Conservation (phyloP, 2,797 vertebrate genomes). For the Cirrhinus mrigala region DNA sequence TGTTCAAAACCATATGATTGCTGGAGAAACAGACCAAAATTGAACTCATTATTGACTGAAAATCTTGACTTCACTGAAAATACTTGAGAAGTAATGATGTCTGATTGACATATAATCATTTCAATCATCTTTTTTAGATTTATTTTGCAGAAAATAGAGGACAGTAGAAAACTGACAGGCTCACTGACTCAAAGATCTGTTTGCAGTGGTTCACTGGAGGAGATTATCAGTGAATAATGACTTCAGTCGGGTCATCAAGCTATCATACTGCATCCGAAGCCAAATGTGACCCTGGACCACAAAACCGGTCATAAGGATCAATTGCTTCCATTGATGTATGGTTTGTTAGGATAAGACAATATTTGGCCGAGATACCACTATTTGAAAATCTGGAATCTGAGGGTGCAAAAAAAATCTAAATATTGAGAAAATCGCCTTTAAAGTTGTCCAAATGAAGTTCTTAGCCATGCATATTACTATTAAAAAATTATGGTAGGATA, state of each 20-base stretch:
- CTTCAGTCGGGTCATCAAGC: background rate
- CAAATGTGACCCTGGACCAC: too few relatives aligned
- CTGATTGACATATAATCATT: background rate
- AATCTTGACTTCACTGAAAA: background rate
- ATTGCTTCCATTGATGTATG: too few relatives aligned
- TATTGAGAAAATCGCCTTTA: too few relatives aligned
- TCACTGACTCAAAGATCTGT: background rate
- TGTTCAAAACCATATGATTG: background rate
- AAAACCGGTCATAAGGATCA: too few relatives aligned
- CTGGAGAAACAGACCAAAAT: background rate
- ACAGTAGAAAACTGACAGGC: background rate
- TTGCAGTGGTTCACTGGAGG: slow-evolving; percentile 16
- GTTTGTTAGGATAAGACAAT: too few relatives aligned
- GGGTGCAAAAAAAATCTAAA: too few relatives aligned
- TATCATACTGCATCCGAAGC: background rate
- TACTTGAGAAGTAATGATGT: background rate
- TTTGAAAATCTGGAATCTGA: too few relatives aligned
- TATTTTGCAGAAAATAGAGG: background rate
- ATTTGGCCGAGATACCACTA: too few relatives aligned
- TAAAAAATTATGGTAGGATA: too few relatives aligned
- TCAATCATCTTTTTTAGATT: background rate
- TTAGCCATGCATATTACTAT: too few relatives aligned
- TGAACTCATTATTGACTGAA: background rate
- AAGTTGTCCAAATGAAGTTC: too few relatives aligned
- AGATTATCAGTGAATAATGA: slow-evolving; percentile 4